Base-by-base conservation (phyloP, 2,888 invertebrate species). In the Erebia palarica region DNA sequence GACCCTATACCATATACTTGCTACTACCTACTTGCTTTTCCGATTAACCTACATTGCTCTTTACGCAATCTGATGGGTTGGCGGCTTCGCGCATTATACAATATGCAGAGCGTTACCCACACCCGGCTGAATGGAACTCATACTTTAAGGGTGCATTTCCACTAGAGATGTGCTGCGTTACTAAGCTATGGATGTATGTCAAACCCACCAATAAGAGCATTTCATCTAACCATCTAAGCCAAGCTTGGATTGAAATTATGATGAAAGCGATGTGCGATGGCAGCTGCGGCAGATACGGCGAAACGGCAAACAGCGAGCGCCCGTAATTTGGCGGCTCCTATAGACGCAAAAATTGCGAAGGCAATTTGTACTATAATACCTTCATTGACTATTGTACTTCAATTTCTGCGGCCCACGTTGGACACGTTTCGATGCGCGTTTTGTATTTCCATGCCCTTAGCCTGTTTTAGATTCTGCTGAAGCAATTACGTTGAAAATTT, bases 21-120 rank as follows among this genome's bases (percentile, higher is more conserved):
- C n/a, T n/a, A n/a, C n/a, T 68, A 63, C 13, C 1, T 68, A 65
- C 60, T 65, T 61, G 49, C 63, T 68, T 68, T 68, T 73, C 68
- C 73, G 73, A 73, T 73, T 73, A 73, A 73, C 70, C 73, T 73
- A 73, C 65, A 68, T 73, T 73, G 73, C 65, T 57, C 61, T 73
- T 68, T 68, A 72, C 68, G 71, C 68, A 71, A 68, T 65, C 71
- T 71, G 65, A 73, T 65, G 70, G 70, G 49, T 68, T 65, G 71
- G 61, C 68, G 47, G 47, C 47, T 47, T 13, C 47, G 47, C 3
- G 60, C 71, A 58, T 73, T 65, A 71, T 73, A 71, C 73, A 71
- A 68, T 73, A 73, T 71, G 73, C 68, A 73, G 70, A 70, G 47
- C 69, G 66, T 66, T 69, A 58, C 60, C 58, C 69, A 61, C 65